Conservation (phyloP, 2,888 invertebrate genomes). For the Chrysina gloriosa region DNA sequence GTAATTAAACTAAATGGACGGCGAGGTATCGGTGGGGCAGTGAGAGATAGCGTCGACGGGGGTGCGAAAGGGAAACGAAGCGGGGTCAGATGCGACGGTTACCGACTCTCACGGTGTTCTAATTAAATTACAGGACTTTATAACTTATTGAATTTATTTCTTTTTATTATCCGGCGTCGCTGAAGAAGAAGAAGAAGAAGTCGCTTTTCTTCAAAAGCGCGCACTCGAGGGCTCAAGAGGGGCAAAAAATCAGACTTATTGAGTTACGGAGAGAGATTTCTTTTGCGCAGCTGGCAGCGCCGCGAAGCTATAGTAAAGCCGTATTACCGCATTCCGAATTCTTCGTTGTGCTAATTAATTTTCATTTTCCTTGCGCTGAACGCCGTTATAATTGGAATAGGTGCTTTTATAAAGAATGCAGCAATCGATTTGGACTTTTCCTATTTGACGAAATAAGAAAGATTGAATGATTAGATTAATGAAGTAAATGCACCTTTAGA, state of each 20-base stretch:
- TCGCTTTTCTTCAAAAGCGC: neutral
- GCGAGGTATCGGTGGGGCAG: neutral
- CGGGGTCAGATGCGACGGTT: neutral
- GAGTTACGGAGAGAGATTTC: conserved; percentile 3
- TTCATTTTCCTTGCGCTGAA: neutral
- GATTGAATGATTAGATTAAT: no score
- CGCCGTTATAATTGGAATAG: neutral
- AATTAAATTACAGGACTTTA: conserved; percentile 28
- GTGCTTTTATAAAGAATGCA: no score
- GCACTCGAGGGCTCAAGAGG: neutral
- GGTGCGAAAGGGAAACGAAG: neutral
- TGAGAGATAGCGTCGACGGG: neutral
- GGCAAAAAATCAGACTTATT: conserved; percentile 16
- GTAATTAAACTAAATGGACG: conserved; percentile 24
- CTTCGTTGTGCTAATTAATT: neutral
- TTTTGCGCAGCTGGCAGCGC: neutral
- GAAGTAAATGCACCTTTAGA: no score
- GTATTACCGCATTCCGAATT: neutral
- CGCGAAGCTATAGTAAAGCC: neutral
- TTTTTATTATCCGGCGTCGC: neutral
- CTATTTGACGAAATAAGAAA: no score
- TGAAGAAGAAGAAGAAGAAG: neutral
- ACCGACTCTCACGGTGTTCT: conserved; percentile 15
- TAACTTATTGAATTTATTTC: conserved; percentile 30
- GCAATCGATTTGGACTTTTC: no score